These are phyloP conservation scores for Cichlasoma orientale DNA, from an alignment of 2,797 vertebrate species.

Conservation along the genomic window DNA sequence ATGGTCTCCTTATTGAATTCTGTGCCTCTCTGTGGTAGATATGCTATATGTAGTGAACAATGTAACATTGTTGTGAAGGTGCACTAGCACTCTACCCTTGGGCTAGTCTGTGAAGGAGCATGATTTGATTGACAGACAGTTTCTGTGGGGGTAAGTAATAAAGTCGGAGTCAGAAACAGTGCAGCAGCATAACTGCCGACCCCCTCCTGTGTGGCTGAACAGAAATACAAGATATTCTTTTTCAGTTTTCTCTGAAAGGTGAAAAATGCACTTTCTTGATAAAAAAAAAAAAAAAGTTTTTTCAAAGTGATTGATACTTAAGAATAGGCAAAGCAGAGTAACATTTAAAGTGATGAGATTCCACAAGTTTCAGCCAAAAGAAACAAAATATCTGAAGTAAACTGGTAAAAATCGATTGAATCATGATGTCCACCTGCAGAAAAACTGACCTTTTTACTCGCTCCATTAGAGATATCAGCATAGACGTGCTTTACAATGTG, in stretches of 20 bases:
- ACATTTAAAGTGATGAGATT: neutral
- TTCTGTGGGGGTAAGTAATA: constrained; percentile 72
- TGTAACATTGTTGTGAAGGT: constrained; percentile 75
- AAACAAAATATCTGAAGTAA: constrained; percentile 19
- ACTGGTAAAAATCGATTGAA: constrained; percentile 21
- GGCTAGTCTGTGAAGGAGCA: constrained; percentile 71
- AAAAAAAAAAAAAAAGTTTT: constrained; percentile 1
- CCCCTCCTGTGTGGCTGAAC: constrained; percentile 53
- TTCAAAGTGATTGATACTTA: neutral
- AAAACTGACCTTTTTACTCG: constrained; percentile 34
- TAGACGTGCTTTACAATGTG: constrained; percentile 30
- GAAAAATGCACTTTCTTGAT: constrained; percentile 24
- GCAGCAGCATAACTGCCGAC: constrained; percentile 64
- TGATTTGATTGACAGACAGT: constrained; percentile 76
- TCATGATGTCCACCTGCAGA: constrained; percentile 42
- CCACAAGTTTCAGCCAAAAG: constrained; percentile 8
- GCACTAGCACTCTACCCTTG: constrained; percentile 65
- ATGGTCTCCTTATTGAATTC: constrained; percentile 72
- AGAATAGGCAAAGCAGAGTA: neutral
- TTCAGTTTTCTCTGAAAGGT: constrained; percentile 22
- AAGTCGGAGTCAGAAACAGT: constrained; percentile 65
- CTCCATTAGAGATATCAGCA: constrained; percentile 50
- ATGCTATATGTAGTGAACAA: constrained; percentile 76
- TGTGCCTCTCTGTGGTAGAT: constrained; percentile 66
- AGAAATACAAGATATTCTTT: constrained; percentile 49